phyloP scores from a whole-genome alignment of 2,888 invertebrate species.

The Heterodera filipjevi region DNA sequence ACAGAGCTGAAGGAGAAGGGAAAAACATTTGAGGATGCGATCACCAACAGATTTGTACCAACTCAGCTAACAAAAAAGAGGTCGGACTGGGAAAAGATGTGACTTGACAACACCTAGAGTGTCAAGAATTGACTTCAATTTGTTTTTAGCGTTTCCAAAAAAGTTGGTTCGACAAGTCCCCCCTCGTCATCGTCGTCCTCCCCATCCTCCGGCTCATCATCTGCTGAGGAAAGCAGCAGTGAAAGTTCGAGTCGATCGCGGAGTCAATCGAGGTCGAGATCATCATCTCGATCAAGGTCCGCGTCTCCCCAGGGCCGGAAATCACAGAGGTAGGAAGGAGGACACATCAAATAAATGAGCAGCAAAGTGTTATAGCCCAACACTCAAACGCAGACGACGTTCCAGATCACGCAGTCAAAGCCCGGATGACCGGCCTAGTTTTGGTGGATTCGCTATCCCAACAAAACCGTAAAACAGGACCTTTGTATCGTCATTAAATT shows the following conservation, averaged over 20 bases:
- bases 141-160: neutral
- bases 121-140: too few relatives aligned
- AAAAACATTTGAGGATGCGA: conserved; percentile 48
- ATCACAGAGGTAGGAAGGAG: neutral
- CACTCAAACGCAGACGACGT: conserved; percentile 21
- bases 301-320: conserved; percentile 19
- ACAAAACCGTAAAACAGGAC: neutral
- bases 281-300: conserved; percentile 16
- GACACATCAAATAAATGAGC: neutral
- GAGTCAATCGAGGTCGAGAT: conserved; percentile 4
- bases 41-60: conserved; percentile 42
- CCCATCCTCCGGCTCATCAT: conserved; percentile 2
- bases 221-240: neutral
- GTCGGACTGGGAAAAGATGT: conserved; percentile 30
- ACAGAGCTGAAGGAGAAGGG: conserved; percentile 44
- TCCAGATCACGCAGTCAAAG: conserved; percentile 30
- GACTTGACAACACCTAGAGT: too few relatives aligned
- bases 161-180: neutral
- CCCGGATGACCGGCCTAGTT: conserved; percentile 39
- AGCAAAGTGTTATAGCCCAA: conserved; percentile 5
- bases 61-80: conserved; percentile 28
- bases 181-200: conserved; percentile 20
- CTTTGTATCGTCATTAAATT: neutral
- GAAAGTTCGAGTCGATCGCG: conserved; percentile 20
- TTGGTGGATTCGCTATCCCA: conserved; percentile 26